Evolutionary conservation across 2,888 invertebrate species (phyloP).

Genomic region (Geotrupes spiniger): DNA sequence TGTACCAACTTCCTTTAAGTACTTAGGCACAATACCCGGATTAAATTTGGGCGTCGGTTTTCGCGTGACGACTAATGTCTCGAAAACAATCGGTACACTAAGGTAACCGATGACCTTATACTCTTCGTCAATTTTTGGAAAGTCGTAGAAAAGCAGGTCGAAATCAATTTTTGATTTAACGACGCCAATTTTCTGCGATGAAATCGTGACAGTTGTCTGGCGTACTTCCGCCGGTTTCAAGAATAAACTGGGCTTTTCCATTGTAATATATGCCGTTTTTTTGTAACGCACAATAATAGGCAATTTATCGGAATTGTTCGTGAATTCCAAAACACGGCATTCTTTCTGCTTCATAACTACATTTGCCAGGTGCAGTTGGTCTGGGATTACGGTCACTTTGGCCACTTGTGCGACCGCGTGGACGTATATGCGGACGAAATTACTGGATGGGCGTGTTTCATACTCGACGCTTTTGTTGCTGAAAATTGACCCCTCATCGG

Average conservation of each 20-base stretch:
- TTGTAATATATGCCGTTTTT: slow-evolving; percentile 37
- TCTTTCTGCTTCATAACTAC: not conserved
- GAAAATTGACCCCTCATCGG: not conserved
- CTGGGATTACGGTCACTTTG: slow-evolving; percentile 9
- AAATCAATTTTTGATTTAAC: slow-evolving; percentile 27
- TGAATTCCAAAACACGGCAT: slow-evolving; percentile 10
- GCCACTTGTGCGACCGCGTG: slow-evolving; percentile 8
- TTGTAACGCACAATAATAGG: slow-evolving; percentile 34
- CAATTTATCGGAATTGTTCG: slow-evolving; percentile 32
- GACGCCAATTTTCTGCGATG: slow-evolving; percentile 30
- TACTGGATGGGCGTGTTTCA: too few relatives aligned
- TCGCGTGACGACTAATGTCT: not conserved
- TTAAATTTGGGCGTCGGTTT: slow-evolving; percentile 9
- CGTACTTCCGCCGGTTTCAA: slow-evolving; percentile 26
- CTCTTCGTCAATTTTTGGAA: slow-evolving; percentile 9
- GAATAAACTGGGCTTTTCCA: slow-evolving; percentile 28
- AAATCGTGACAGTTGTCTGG: slow-evolving; percentile 30
- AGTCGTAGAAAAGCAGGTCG: slow-evolving; percentile 29
- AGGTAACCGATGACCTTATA: slow-evolving; percentile 10
- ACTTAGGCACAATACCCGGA: slow-evolving; percentile 10
- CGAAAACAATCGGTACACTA: not conserved
- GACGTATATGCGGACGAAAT: slow-evolving; percentile 3
- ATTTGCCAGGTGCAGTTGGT: slow-evolving; percentile 7
- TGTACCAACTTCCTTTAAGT: slow-evolving; percentile 15
- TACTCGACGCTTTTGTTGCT: not conserved